phyloP scores from a whole-genome alignment of 2,888 invertebrate species.

The Oscheius onirici region DNA sequence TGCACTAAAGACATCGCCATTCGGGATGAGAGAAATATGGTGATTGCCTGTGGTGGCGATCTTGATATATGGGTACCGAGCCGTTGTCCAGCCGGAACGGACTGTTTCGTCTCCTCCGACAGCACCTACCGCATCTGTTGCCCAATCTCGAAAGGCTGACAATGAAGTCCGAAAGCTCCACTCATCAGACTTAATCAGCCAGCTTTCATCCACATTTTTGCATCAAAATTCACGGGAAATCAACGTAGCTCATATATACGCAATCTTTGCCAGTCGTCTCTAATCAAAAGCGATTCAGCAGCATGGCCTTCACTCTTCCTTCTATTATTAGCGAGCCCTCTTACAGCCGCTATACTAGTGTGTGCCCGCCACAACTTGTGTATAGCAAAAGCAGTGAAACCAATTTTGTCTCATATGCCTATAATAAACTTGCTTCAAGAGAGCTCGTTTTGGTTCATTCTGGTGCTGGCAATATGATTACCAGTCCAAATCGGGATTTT shows the following conservation, averaged over 20 bases:
- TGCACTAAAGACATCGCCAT: conserved; percentile 70
- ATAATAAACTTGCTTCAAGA: conserved; percentile 23
- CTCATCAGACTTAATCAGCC: neutral
- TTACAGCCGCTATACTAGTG: conserved; percentile 22
- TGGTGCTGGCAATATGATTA: conserved; percentile 1
- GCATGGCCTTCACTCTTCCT: conserved; percentile 31
- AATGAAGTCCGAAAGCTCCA: neutral
- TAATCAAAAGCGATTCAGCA: conserved; percentile 30
- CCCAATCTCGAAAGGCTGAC: conserved; percentile 62
- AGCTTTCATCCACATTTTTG: conserved; percentile 12
- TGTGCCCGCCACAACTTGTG: conserved; percentile 16
- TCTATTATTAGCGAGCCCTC: conserved; percentile 29
- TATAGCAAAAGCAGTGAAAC: conserved; percentile 11
- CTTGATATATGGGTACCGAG: conserved; percentile 50
- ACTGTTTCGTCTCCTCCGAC: conserved; percentile 68
- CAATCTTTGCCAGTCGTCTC: conserved; percentile 1
- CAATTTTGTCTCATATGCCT: conserved; percentile 3
- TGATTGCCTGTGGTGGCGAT: conserved; percentile 68
- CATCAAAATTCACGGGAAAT: conserved; percentile 22
- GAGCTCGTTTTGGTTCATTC: conserved; percentile 15
- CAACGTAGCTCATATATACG: conserved; percentile 21
- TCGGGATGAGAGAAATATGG: conserved; percentile 66
- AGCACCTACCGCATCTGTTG: conserved; percentile 70
- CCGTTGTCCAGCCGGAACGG: conserved; percentile 66
- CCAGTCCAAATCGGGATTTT: neutral